A percentile compares a stretch with the other conserved stretches of the same genome.
phyloP scores from a whole-genome alignment of 1,140 invertebrate genomes.

The Drosophila watanabei region DNA sequence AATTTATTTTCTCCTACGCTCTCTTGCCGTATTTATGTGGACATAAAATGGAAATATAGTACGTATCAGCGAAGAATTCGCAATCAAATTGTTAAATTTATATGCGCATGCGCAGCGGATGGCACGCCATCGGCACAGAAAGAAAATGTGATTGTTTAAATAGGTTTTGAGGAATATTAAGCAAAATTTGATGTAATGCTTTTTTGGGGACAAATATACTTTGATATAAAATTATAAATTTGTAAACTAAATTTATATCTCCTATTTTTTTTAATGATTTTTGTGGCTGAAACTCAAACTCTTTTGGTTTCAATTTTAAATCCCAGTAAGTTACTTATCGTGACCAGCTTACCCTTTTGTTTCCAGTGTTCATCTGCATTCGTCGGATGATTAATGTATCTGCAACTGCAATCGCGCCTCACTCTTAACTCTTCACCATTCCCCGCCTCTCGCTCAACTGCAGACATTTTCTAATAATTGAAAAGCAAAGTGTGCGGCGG shows the following conservation, averaged over 20 bases:
- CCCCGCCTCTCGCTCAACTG: constrained; percentile 16
- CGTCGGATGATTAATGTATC: constrained; percentile 49
- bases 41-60: constrained; percentile 40
- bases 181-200: too few relatives aligned
- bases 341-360: background rate
- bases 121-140: constrained; percentile 51
- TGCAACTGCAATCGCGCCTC: constrained; percentile 49
- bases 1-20: constrained; percentile 35
- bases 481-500: constrained; percentile 69
- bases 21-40: constrained; percentile 51
- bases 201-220: background rate
- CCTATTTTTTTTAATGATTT: background rate
- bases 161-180: background rate
- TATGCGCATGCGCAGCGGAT: constrained; percentile 59
- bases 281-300: background rate
- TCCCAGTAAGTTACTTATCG: background rate
- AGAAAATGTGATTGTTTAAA: background rate
- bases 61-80: constrained; percentile 36
- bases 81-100: constrained; percentile 70
- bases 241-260: background rate
- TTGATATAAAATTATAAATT: background rate
- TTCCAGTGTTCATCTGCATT: constrained; percentile 18
- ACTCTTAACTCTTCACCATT: background rate
- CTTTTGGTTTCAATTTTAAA: background rate
- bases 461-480: constrained; percentile 76